phyloP scores from a whole-genome alignment of 2,113 vertebrate genomes.

The Datnioides undecimradiatus region DNA sequence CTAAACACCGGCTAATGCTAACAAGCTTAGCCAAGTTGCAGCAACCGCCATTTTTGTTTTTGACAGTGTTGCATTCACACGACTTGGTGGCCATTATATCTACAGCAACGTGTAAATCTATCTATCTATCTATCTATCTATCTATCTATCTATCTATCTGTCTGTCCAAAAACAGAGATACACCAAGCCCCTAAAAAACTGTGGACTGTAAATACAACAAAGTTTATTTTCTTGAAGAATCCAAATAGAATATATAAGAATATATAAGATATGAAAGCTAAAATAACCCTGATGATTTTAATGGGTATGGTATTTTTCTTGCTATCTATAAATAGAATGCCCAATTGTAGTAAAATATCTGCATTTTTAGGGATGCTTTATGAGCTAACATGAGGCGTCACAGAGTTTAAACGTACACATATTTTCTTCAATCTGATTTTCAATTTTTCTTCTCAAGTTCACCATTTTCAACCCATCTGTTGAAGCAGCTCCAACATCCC shows the following conservation, averaged over 20 bases:
- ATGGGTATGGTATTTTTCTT: not conserved
- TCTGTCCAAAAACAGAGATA: too few species aligned
- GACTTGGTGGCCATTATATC: not conserved
- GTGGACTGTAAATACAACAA: not conserved
- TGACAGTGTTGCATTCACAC: not conserved
- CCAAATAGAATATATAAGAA: too few species aligned
- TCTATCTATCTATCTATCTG: too few species aligned
- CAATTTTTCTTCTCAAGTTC: too few species aligned
- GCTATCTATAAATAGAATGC: too few species aligned
- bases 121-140: too few species aligned
- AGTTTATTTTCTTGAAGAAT: not conserved
- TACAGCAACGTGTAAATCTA: not conserved
- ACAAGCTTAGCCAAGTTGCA: not conserved
- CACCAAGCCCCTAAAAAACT: too few species aligned
- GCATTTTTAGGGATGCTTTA: too few species aligned
- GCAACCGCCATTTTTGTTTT: not conserved
- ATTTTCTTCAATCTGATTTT: too few species aligned
- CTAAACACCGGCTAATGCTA: not conserved
- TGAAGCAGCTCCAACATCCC: slow-evolving; percentile 28
- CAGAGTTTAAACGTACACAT: too few species aligned
- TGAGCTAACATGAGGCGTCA: too few species aligned
- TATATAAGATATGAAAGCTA: not conserved
- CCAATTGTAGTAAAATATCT: too few species aligned
- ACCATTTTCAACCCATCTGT: slow-evolving; percentile 41
- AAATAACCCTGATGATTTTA: not conserved